Evolutionary conservation across 2,113 vertebrate genomes (phyloP).

Genomic region (Neolamprologus tretocephalus): DNA sequence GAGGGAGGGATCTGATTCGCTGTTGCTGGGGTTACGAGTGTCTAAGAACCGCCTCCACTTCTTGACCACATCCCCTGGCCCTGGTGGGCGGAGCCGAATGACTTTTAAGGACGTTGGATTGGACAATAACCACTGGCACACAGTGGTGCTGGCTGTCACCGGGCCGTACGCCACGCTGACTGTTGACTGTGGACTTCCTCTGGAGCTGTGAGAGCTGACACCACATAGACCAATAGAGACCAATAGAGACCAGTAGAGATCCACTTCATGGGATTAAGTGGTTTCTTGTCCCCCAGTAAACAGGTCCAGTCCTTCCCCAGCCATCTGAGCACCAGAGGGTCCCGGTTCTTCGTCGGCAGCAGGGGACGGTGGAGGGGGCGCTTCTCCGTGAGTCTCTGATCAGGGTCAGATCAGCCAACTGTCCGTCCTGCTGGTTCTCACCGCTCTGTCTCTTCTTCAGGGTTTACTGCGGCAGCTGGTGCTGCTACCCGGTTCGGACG

Average conservation of each 20-base stretch:
- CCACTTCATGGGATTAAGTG: background rate
- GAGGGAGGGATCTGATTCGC: slow-evolving; percentile 58
- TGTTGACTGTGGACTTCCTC: slow-evolving; percentile 78
- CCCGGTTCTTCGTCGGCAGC: slow-evolving; percentile 83
- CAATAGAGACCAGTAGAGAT: background rate
- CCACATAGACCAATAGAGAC: background rate
- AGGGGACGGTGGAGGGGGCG: slow-evolving; percentile 74
- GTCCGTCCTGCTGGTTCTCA: background rate
- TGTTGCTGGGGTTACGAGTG: slow-evolving; percentile 80
- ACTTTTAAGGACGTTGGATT: slow-evolving; percentile 75
- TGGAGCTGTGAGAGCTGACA: slow-evolving; percentile 77
- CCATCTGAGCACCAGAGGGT: slow-evolving; percentile 71
- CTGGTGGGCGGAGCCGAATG: slow-evolving; percentile 59
- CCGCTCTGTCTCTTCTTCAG: slow-evolving; percentile 57
- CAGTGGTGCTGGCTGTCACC: slow-evolving; percentile 78
- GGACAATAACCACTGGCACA: slow-evolving; percentile 83
- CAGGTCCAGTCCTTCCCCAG: slow-evolving; percentile 74
- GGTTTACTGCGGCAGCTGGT: slow-evolving; percentile 91
- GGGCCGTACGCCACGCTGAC: slow-evolving; percentile 77
- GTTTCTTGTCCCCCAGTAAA: slow-evolving; percentile 61
- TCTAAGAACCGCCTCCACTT: slow-evolving; percentile 77
- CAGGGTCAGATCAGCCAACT: background rate
- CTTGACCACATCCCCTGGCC: slow-evolving; percentile 44
- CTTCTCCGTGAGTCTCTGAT: slow-evolving; percentile 77
- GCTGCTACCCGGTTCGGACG: slow-evolving; percentile 89